These are phyloP conservation scores for Eclectus roratus DNA, from an alignment of 2,113 vertebrate genomes.

Conservation along the genomic window DNA sequence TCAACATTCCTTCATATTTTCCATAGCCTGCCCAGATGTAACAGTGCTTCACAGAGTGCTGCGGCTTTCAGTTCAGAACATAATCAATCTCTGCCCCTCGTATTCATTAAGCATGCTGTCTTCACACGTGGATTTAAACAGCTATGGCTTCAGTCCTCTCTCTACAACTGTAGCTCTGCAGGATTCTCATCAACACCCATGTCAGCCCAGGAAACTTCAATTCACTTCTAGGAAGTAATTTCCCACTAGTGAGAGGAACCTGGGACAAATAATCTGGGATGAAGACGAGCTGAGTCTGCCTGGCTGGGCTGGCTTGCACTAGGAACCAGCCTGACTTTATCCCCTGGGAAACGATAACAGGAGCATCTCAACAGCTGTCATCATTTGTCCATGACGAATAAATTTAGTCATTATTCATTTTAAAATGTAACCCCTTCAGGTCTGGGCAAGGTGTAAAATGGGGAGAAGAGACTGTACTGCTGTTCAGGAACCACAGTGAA, in stretches of 20 bases:
- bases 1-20: conserved; percentile 78
- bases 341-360: conserved; percentile 54
- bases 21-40: conserved; percentile 54
- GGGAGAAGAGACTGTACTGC: not conserved
- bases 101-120: conserved; percentile 57
- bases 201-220: not conserved
- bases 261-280: not conserved
- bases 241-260: not conserved
- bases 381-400: conserved; percentile 51
- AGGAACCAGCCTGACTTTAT: conserved; percentile 49
- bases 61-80: conserved; percentile 23
- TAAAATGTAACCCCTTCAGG: conserved; percentile 26
- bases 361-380: conserved; percentile 64
- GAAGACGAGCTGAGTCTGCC: not conserved
- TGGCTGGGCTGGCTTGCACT: not conserved
- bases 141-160: not conserved
- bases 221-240: conserved; percentile 10
- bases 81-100: conserved; percentile 51
- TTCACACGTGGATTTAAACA: conserved; percentile 56
- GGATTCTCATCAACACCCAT: not conserved
- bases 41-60: conserved; percentile 29
- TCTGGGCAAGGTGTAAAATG: conserved; percentile 14
- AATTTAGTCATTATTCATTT: conserved; percentile 50
- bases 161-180: not conserved
- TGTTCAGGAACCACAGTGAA: not conserved